Percentiles rank a stretch among this genome's conserved stretches.
Conservation (phyloP, 2,113 vertebrate genomes). For the Maylandia zebra region DNA sequence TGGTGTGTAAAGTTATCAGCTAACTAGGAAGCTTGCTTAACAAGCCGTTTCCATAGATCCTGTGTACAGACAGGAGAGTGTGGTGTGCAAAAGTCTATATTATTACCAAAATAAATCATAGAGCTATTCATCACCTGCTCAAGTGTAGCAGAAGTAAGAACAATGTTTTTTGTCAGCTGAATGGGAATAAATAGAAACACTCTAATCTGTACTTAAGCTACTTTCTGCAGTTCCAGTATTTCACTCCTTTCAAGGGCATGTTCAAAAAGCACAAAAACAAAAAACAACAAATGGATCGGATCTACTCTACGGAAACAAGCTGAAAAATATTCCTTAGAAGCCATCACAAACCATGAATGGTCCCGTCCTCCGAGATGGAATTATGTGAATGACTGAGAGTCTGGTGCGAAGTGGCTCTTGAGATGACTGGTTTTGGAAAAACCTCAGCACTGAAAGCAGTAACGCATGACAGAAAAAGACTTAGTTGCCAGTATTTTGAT, state of each 20-base stretch:
- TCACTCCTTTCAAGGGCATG: background rate
- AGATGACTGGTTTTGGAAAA: slow-evolving; percentile 34
- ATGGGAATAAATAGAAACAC: background rate
- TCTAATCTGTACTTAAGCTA: background rate
- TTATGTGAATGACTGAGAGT: slow-evolving; percentile 25
- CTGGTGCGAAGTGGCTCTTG: slow-evolving; percentile 15
- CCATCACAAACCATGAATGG: slow-evolving; percentile 8
- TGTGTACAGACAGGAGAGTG: background rate
- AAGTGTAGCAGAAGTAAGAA: background rate
- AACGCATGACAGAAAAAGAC: slow-evolving; percentile 10
- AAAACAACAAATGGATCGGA: background rate
- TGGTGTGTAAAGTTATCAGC: background rate
- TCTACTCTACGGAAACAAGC: background rate
- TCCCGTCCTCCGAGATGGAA: background rate
- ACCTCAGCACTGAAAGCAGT: slow-evolving; percentile 41
- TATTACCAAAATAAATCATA: background rate
- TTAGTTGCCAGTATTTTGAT: slow-evolving; percentile 5
- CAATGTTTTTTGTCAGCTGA: background rate
- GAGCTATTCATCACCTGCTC: background rate
- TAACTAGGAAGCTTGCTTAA: background rate
- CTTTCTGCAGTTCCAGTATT: background rate
- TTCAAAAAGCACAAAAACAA: background rate
- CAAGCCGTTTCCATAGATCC: background rate
- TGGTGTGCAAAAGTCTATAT: background rate
- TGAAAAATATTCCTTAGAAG: background rate